Evolutionary conservation across 2,113 vertebrate genomes (phyloP), one percentile per base, ranked within the genome.

Genomic region (Lampris megalopsis): DNA sequence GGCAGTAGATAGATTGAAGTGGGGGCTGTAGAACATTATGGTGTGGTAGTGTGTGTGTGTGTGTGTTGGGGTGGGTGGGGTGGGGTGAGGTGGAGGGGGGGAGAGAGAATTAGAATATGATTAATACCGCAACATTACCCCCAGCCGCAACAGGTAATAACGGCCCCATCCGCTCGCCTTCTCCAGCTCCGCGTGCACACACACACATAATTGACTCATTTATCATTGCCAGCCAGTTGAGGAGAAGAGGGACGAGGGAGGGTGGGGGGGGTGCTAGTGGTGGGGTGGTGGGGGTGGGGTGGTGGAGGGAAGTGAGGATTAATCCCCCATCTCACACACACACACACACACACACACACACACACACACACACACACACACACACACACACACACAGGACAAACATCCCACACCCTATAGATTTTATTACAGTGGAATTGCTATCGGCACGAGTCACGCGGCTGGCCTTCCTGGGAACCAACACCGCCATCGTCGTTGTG

Each of bases 61-160:
- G 54, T 5, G 36, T 2, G n/a, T n/a, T n/a, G n/a, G n/a, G n/a
- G 68, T 41, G 11, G 9, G 13, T 35, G 58, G 35, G 11, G 68
- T 40, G 69, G 67, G 69, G 63, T 24, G 57, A 71, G 59, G 88
- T 89, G 80, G 62, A 84, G 85, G 78, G 79, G 87, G 2, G 24
- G 81, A 74, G 85, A 24, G 93, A 92, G 94, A 94, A 95, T 94
- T 94, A 93, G 91, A 94, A 94, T 94, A 93, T 94, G 93, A 94
- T 94, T 93, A 95, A 94, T 93, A 91, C 86, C 35, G 88, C 91
- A 88, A 94, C 94, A 93, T 94, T 94, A 93, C 83, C 84, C 90
- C 79, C 74, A 74, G 86, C 86, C 60, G 92, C 94, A 94, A 95
- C 94, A 94, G 94, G 94, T 95, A 95, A 94, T 93, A 91, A 93